Base-by-base conservation (phyloP, 2,888 invertebrate genomes). In the Kryphioiulus occultus region DNA sequence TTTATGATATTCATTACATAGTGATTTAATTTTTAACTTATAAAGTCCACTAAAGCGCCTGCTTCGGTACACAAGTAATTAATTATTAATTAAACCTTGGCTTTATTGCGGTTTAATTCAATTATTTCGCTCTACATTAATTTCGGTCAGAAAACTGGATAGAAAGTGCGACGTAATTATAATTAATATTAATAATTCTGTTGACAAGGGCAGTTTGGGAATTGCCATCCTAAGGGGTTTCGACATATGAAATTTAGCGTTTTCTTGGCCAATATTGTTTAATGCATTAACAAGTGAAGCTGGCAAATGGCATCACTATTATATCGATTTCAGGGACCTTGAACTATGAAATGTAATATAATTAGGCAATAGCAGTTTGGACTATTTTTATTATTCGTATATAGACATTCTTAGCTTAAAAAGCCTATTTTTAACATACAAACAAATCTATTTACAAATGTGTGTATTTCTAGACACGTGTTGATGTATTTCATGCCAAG, bases 181-280 rank as follows among this genome's bases (percentile, higher is more conserved):
- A 68, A 68, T 68, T 68, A 68, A 68, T 68, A 68, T 26, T 68
- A 68, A 68, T 68, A 68, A 68, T 68, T 68, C 26, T 22, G 68
- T 68, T 68, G 68, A 10, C 68, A 68, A 68, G 68, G 68, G 22
- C 68, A 26, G 68, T 68, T 68, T 26, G 68, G 68, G 68, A 68
- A 68, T 68, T 68, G 22, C 0, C 26, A 0, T 10, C 59, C 68
- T 68, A 26, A 68, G 26, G 68, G 68, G 26, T 26, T 68, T 68
- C 4, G 68, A 26, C 68, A 68, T 68, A 26, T 22, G 9, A 26
- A 22, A 9, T 68, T 0, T 9, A 26, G 9, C 26, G 19, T 26
- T 68, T 47, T 17, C 47, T 68, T 68, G 68, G 19, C 5, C 5
- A 3, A 3, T 39, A 5, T 39, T 3, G 3, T 39, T 39, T 9